Evolutionary conservation across 1,140 invertebrate genomes (phyloP).

Genomic region (Ceratosolen fusciceps): DNA sequence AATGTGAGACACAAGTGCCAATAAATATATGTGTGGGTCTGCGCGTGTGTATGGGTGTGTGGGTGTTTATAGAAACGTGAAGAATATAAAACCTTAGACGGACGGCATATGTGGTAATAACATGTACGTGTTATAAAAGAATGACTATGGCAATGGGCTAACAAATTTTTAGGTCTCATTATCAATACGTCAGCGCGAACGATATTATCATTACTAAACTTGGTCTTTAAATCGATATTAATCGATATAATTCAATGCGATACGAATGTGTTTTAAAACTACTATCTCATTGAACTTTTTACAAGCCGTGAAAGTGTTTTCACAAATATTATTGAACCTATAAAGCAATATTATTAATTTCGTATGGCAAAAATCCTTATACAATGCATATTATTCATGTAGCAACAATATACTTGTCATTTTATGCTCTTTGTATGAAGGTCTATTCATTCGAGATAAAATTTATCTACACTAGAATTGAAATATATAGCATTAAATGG

Average conservation of each 20-base stretch:
- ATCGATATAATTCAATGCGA: not conserved
- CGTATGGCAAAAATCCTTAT: not conserved
- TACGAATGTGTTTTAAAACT: not conserved
- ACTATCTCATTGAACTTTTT: not conserved
- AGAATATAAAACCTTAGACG: too few species aligned
- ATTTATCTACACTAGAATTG: constrained; percentile 1
- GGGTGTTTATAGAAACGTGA: too few species aligned
- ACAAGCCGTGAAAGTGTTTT: not conserved
- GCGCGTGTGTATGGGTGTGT: too few species aligned
- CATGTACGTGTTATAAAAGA: too few species aligned
- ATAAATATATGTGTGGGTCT: not conserved
- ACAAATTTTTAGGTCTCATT: not conserved
- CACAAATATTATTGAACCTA: not conserved
- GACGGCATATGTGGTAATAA: too few species aligned
- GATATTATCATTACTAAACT: not conserved
- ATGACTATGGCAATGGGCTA: too few species aligned
- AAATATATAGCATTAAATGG: constrained; percentile 1
- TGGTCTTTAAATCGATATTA: not conserved
- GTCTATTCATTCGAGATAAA: constrained; percentile 13
- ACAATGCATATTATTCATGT: not conserved
- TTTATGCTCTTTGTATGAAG: not conserved
- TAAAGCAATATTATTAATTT: not conserved
- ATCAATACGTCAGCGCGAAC: not conserved
- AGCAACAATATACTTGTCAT: constrained; percentile 8
- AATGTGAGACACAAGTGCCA: not conserved